Evolutionary conservation across 2,888 invertebrate genomes (phyloP).

Genomic region (Capitulum mitella): DNA sequence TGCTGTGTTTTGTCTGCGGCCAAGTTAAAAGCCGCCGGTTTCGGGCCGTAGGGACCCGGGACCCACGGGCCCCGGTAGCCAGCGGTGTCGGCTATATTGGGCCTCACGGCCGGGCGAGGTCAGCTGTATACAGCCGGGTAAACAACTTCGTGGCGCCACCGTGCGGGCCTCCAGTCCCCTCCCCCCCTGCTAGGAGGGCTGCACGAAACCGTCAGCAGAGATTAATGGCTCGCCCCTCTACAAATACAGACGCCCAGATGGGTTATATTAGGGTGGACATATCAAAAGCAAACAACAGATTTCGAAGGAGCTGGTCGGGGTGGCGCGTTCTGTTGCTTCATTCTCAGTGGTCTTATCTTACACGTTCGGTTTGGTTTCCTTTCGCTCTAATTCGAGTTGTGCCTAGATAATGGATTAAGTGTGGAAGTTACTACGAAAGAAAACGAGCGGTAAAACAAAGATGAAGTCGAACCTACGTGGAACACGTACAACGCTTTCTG

Average conservation of each 20-base stretch:
- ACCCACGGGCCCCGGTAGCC: no score
- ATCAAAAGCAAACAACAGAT: neutral
- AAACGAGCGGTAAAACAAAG: no score
- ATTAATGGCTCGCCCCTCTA: neutral
- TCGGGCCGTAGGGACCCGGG: no score
- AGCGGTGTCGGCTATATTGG: neutral
- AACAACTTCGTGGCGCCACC: no score
- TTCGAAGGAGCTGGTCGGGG: neutral
- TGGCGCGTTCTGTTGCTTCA: neutral
- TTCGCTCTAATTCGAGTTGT: neutral
- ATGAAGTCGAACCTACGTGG: no score
- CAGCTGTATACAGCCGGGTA: no score
- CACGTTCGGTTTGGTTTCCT: neutral
- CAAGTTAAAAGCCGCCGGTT: no score
- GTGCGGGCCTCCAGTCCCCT: no score
- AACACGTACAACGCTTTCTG: no score
- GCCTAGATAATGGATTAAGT: neutral
- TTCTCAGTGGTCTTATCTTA: neutral
- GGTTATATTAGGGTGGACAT: neutral
- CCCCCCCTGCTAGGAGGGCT: no score
- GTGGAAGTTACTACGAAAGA: neutral
- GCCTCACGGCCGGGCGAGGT: neutral
- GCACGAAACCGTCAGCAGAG: neutral
- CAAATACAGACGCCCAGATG: neutral
- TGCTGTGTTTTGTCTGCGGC: no score